Evolutionary conservation across 2,797 vertebrate genomes (phyloP), one percentile per base, ranked within the genome.

Genomic region (Prunella strophiata): DNA sequence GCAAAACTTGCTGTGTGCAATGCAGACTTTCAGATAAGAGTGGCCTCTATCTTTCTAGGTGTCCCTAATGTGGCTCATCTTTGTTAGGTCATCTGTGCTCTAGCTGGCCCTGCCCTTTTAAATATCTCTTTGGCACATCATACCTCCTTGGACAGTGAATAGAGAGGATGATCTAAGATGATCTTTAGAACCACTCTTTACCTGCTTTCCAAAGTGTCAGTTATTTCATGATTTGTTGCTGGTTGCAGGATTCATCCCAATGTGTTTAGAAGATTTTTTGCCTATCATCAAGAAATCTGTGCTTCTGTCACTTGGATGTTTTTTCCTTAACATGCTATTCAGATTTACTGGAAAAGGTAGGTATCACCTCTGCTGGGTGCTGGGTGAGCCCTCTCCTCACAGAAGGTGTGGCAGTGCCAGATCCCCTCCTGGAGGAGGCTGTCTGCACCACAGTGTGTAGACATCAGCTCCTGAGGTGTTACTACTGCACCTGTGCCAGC

Each of bases 291-390:
- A 45, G 70, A 54, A 52, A 51, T 79, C 23, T 87, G 9, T 85
- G 26, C 21, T 13, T 51, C 20, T 65, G 52, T 54, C 30, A 71
- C 71, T 70, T 68, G 16, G 43, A 27, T 52, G 43, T 57, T 93
- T 95, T 76, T 91, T 97, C 97, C 98, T 98, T 99, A 97, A 99
- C 94, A 25, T 54, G 26, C 71, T 47, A 38, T 55, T 82, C 97
- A 99, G 99, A 99, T 98, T 98, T 99, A 96, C 97, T 99, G 96
- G 99, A 99, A 97, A 99, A 99, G 99, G 99, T 99, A 97, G 96
- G 97, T 93, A 26, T 74, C 36, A 29, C 27, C 27, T 85, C 59
- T 66, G 0, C 52, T 43, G 72, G 34, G 21, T 71, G 72, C 68
- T 80, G 79, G 30, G 16, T 40, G 65, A 89, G 47, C 22, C 42